phyloP scores from a whole-genome alignment of 2,797 vertebrate genomes.

The Cryptoblepharus egeriae region DNA sequence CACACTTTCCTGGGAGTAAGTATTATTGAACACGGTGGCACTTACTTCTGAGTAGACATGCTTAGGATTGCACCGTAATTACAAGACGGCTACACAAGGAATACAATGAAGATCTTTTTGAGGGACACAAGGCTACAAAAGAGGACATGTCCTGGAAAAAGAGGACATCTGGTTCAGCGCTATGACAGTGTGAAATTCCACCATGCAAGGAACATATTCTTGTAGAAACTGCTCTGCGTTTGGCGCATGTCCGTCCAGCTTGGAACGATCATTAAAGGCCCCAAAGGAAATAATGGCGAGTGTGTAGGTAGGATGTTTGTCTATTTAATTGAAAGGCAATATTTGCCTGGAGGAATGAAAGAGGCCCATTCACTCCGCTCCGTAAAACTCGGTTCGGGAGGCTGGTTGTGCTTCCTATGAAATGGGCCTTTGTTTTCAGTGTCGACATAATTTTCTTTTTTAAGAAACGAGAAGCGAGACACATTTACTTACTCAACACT shows the following conservation, averaged over 20 bases:
- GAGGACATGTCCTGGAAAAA: too few relatives aligned
- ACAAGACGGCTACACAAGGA: too few relatives aligned
- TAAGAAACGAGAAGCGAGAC: background rate
- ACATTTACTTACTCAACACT: background rate
- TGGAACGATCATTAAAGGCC: background rate
- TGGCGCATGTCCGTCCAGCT: background rate
- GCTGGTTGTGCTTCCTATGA: background rate
- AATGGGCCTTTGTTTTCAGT: background rate
- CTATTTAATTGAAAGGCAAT: background rate
- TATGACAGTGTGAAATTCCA: background rate
- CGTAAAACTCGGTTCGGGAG: background rate
- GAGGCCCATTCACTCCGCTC: background rate
- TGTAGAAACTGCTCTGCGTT: background rate
- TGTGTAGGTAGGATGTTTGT: background rate
- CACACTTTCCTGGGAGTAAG: too few relatives aligned
- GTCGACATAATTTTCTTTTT: background rate
- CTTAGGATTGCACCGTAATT: too few relatives aligned
- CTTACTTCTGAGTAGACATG: too few relatives aligned
- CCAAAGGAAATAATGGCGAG: background rate
- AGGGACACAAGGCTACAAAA: too few relatives aligned
- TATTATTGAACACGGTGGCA: too few relatives aligned
- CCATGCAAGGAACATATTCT: background rate
- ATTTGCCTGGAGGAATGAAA: background rate
- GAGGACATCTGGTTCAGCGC: too few relatives aligned
- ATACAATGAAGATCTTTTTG: too few relatives aligned